A percentile compares a stretch with the other conserved stretches of the same genome.
Conservation (phyloP, 2,797 vertebrate species). For the Pangasius sanitwongsei region DNA sequence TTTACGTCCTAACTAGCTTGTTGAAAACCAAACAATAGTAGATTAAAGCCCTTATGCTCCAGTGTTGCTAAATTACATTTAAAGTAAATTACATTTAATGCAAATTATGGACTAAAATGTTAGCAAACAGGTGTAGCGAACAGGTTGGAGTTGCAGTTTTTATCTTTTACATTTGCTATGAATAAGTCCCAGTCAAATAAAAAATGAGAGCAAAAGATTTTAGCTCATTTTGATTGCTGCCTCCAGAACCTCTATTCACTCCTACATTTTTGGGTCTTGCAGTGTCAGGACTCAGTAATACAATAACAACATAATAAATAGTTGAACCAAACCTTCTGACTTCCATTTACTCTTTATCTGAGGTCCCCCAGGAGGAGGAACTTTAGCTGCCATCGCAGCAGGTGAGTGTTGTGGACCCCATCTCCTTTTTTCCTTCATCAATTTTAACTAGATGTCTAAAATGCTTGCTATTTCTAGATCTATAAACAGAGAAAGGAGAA, state of each 20-base stretch:
- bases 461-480: slow-evolving; percentile 75
- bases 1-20: slow-evolving; percentile 99
- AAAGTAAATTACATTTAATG: background rate
- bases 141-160: background rate
- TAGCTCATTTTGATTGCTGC: background rate
- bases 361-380: slow-evolving; percentile 94
- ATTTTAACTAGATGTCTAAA: background rate
- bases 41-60: slow-evolving; percentile 92
- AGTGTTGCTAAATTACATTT: slow-evolving; percentile 59
- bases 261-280: background rate
- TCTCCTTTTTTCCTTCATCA: background rate
- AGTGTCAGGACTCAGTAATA: background rate
- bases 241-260: background rate
- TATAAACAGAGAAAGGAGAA: slow-evolving; percentile 91
- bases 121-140: background rate
- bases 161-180: background rate
- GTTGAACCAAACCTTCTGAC: background rate
- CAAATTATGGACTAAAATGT: background rate
- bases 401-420: slow-evolving; percentile 70
- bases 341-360: slow-evolving; percentile 38
- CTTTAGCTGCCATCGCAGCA: slow-evolving; percentile 93
- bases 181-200: background rate
- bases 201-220: background rate
- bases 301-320: background rate
- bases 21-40: slow-evolving; percentile 97